phyloP scores from a whole-genome alignment of 2,888 invertebrate species.

The Diaphora mendica region DNA sequence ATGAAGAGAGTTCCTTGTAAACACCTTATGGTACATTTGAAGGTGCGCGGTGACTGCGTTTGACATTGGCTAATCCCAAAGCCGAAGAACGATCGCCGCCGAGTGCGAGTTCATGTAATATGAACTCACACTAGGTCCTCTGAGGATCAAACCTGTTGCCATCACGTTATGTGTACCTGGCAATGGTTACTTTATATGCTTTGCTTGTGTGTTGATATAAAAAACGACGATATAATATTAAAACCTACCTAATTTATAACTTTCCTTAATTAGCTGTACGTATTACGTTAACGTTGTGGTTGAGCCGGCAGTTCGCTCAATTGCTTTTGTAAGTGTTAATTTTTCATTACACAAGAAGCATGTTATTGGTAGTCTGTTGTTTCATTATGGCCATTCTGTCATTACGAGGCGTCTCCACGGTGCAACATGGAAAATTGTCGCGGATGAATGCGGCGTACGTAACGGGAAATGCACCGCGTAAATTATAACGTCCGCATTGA shows the following conservation, averaged over 20 bases:
- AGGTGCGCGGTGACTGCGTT: too few species aligned
- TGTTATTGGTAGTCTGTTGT: conserved; percentile 67
- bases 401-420: conserved; percentile 69
- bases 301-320: conserved; percentile 46
- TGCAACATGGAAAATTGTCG: conserved; percentile 57
- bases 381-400: conserved; percentile 74
- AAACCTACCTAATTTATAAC: neutral
- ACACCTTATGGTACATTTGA: neutral
- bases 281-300: conserved; percentile 56
- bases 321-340: conserved; percentile 45
- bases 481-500: conserved; percentile 72
- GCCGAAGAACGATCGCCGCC: too few species aligned
- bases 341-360: conserved; percentile 61
- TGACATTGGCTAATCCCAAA: too few species aligned
- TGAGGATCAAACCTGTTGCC: neutral
- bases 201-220: too few species aligned
- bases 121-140: too few species aligned
- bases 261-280: conserved; percentile 31
- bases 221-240: too few species aligned
- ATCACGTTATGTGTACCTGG: neutral
- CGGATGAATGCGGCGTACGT: conserved; percentile 69
- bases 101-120: too few species aligned
- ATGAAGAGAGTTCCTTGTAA: neutral
- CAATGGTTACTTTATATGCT: neutral
- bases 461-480: conserved; percentile 74